These are phyloP conservation scores for Drosophila setosimentum DNA, from an alignment of 2,888 invertebrate species.

Conservation along the genomic window DNA sequence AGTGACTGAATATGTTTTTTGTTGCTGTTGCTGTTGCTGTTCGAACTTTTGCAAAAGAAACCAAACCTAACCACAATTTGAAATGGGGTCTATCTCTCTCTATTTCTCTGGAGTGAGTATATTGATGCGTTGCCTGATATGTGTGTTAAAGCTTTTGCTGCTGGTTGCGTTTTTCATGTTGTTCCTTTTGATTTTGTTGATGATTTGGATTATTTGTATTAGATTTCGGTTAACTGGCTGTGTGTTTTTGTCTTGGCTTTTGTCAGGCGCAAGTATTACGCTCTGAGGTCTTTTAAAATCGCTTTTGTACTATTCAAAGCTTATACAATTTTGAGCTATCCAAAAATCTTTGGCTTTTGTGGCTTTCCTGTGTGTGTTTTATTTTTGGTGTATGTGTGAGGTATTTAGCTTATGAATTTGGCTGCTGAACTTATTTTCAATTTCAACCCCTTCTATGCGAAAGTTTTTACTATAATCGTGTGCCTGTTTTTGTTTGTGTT, in stretches of 20 bases:
- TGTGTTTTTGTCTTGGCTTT: conserved; percentile 54
- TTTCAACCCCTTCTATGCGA: conserved; percentile 66
- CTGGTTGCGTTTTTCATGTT: conserved; percentile 60
- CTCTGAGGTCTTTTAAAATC: conserved; percentile 45
- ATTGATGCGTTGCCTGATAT: conserved; percentile 40
- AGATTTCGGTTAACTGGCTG: conserved; percentile 55
- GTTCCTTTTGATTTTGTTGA: conserved; percentile 59
- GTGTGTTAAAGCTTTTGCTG: conserved; percentile 63
- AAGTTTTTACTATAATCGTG: conserved; percentile 61
- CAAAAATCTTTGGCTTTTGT: conserved; percentile 49
- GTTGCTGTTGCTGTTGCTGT: conserved; percentile 25
- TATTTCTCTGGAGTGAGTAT: neutral
- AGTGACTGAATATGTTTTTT: conserved; percentile 32
- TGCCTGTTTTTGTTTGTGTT: conserved; percentile 44
- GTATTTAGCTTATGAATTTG: conserved; percentile 49
- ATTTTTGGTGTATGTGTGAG: conserved; percentile 22
- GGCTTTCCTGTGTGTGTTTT: conserved; percentile 22
- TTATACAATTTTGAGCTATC: conserved; percentile 42
- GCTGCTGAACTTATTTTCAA: conserved; percentile 62
- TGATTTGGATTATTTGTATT: conserved; percentile 51
- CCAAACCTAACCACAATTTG: conserved; percentile 78
- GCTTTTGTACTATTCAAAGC: conserved; percentile 26
- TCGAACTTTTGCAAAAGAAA: conserved; percentile 75
- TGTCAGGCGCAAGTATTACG: conserved; percentile 64
- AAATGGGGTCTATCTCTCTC: conserved; percentile 32